Evolutionary conservation across 2,888 invertebrate genomes (phyloP), one percentile per base, ranked within the genome.

Genomic region (Phania funesta): DNA sequence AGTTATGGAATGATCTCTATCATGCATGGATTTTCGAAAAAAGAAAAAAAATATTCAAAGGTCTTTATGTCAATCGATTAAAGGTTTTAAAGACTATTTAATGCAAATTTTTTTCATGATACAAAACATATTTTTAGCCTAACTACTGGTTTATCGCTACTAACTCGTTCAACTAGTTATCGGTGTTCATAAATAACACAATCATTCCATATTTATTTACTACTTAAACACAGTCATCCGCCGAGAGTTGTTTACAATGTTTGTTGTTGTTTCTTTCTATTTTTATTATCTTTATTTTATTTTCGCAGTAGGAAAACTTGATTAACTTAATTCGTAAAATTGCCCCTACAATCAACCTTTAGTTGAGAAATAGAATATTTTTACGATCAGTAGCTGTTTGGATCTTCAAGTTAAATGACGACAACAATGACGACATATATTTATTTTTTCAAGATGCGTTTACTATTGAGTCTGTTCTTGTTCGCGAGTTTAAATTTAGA

Each of bases 301-400:
- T 70, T 74, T 54, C 35, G 58, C 65, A 52, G 64, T 54, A 54
- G 52, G 26, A 76, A 71, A 60, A 76, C 67, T 71, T 76, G 80
- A 81, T 81, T 67, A 71, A 76, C 54, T 68, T 26, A 41, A 60
- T 48, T 46, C 68, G 20, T 60, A 62, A 68, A 67, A 76, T 52
- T 44, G 44, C 4, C 54, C 64, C 64, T 20, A 44, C 44, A 44
- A 65, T n/a, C 32, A 74, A 64, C 24, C 38, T 41, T 8, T 41
- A 24, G 32, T 44, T 71, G 75, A 70, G 75, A 44, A 62, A 48
- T 68, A 74, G 58, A 65, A 65, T 78, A 68, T 74, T 78, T 82
- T 74, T 78, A 74, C 82, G 44, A 75, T 82, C 78, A 82, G 82
- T 82, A 70, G 64, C 41, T 65, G 56, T 58, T 64, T 35, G 50